These are phyloP conservation scores for Gymnocypris eckloni DNA, from an alignment of 2,797 vertebrate species.

Conservation along the genomic window DNA sequence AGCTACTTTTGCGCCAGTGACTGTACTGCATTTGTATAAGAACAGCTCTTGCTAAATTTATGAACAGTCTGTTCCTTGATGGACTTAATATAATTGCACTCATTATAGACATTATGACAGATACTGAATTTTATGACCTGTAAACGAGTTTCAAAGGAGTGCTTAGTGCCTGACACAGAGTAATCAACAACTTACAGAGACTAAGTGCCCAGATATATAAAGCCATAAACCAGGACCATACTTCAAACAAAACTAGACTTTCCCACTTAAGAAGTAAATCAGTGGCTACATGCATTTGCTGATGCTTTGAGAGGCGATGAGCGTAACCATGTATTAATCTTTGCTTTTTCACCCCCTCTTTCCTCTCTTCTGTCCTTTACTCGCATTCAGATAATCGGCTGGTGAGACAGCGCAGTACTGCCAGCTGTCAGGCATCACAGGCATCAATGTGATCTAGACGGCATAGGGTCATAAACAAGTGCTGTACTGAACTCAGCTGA, in stretches of 20 bases:
- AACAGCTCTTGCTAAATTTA: conserved; percentile 23
- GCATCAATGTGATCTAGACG: conserved; percentile 3
- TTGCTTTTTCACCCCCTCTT: background rate
- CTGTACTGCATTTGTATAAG: conserved; percentile 1
- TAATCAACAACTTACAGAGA: conserved; percentile 10
- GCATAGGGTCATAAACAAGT: background rate
- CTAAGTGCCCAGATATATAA: background rate
- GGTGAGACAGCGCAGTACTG: conserved; percentile 6
- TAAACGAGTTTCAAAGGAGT: conserved; percentile 13
- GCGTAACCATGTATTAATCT: background rate
- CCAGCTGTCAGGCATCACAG: conserved; percentile 39
- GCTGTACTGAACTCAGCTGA: background rate
- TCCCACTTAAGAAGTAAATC: background rate
- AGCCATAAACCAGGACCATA: background rate
- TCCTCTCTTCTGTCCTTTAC: background rate
- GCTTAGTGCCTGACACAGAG: conserved; percentile 13
- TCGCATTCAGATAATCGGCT: conserved; percentile 17
- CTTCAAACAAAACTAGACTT: background rate
- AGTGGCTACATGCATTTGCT: background rate
- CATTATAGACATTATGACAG: conserved; percentile 29
- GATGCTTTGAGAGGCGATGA: background rate
- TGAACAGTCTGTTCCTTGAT: background rate
- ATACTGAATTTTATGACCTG: conserved; percentile 15
- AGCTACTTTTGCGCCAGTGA: background rate
- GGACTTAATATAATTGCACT: conserved; percentile 26